Percentiles rank a stretch among this genome's conserved stretches.
phyloP scores from a whole-genome alignment of 2,113 vertebrate genomes.

The Mormyrus lacerda region DNA sequence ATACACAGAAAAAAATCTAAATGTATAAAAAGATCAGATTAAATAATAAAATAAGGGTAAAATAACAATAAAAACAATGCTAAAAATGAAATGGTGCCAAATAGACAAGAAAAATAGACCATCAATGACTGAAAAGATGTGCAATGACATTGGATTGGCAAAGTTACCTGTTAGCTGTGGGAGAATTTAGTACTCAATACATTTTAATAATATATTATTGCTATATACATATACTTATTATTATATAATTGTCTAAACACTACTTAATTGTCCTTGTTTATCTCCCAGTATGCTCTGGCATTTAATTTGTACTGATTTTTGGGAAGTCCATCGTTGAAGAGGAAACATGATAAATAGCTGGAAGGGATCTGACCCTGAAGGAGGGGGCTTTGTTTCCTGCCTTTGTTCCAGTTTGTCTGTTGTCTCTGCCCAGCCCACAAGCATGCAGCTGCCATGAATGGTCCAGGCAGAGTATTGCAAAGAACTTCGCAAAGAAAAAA shows the following conservation, averaged over 20 bases:
- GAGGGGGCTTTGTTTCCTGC: slow-evolving; percentile 40
- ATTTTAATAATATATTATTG: background rate
- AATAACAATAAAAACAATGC: background rate
- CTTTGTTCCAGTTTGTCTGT: slow-evolving; percentile 33
- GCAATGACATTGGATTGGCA: background rate
- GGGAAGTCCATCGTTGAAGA: slow-evolving; percentile 14
- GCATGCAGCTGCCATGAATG: background rate
- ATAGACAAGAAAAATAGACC: background rate
- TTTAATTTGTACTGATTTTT: slow-evolving; percentile 4
- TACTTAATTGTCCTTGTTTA: background rate
- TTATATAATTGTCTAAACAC: background rate
- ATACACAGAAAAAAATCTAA: background rate
- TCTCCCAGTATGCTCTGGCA: background rate
- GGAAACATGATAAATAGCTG: slow-evolving; percentile 28
- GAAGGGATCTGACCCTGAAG: slow-evolving; percentile 30
- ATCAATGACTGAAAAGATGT: background rate
- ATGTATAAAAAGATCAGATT: background rate
- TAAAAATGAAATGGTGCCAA: background rate
- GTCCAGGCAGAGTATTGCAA: background rate
- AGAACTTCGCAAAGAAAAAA: background rate
- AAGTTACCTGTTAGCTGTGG: background rate
- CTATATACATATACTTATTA: background rate
- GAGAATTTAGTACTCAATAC: background rate
- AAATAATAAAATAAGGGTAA: background rate
- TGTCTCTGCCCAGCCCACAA: background rate